Base-by-base conservation (phyloP, 2,888 invertebrate species). In the Drosophila borealis region DNA sequence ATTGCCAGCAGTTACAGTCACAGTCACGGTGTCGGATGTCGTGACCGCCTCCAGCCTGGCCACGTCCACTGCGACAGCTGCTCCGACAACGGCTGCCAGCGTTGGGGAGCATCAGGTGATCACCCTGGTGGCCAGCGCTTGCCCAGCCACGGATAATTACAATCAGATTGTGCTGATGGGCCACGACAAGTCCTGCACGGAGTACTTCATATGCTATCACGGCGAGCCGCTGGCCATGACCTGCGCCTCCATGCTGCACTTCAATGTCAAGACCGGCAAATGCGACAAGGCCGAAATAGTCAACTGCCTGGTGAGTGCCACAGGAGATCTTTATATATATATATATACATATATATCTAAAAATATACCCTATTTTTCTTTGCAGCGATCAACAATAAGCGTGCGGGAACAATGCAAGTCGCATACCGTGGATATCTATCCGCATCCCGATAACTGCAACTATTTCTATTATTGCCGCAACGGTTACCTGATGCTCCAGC, bases 401-500 rank as follows among this genome's bases (percentile, higher is more conserved):
- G 90, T 84, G 4, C 80, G 80, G 13, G 81, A 91, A 33, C 76
- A 80, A 39, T 91, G 91, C 62, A 81, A 82, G 33, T 45, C 62
- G 1, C 70, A 89, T 19, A 81, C 74, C 0, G 79, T 89, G 0
- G 90, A 91, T 60, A 71, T 88, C 25, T 92, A 84, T 80, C 88
- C 89, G 1, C 91, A 92, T 83, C 74, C 89, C 3, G 75, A 65
- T 9, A 91, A 91, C 48, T 92, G 92, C 70, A 91, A 90, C 29
- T 92, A 91, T 62, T 92, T 89, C 60, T 91, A 91, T 57, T 78
- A 77, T 3, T 92, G 92, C 46, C 76, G 78, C 9, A 81, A 86
- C 44, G 92, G 92, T 1, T 85, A 73, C 49, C 63, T 92, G n/a
- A 81, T 90, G 70, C 81, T 92, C 9, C 91, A 91, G 72, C 92